Evolutionary conservation across 2,113 vertebrate species (phyloP), one percentile per base, ranked within the genome.

Genomic region (Hystrix brachyura): DNA sequence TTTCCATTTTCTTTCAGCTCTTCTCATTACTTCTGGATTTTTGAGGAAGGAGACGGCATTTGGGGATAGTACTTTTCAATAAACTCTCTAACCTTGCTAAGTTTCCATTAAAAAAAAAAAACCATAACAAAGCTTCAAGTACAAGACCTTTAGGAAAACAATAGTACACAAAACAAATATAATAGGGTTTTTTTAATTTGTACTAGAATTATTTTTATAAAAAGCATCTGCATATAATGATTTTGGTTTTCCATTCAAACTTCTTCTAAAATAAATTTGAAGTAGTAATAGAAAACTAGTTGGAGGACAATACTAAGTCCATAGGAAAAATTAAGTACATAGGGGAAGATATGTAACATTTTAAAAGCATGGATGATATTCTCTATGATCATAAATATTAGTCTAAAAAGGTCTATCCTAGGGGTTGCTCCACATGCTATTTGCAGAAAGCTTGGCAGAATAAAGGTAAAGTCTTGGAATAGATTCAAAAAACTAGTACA

Each of bases 201-300:
- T 46, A 60, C n/a, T 46, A 21, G 53, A 10, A 9, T 81, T 64
- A 57, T 32, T 72, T 94, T 90, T 72, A 81, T 87, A 87, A 94
- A 80, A 43, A 53, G 7, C 12, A 74, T 72, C 3, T 82, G 3
- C 57, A 32, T 53, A 27, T 29, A 82, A 64, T 51, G 55, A 80
- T 53, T 94, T 81, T 25, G 3, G 21, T 65, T 91, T 91, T 76
- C 67, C 38, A 62, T 14, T 64, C 27, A 80, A 67, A 85, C 29
- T 81, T 85, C 60, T 83, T 21, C 59, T 86, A 67, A 90, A 83
- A 51, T 43, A 94, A 62, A 57, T 29, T 43, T 93, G 76, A 85
- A 46, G 32, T 90, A 80, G 72, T 94, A 87, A 81, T 48, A 74
- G 19, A 59, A 32, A 95, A 48, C 64, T 17, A 82, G 23, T 4